Conservation (phyloP, 2,888 invertebrate genomes). For the Cantharis nigra region DNA sequence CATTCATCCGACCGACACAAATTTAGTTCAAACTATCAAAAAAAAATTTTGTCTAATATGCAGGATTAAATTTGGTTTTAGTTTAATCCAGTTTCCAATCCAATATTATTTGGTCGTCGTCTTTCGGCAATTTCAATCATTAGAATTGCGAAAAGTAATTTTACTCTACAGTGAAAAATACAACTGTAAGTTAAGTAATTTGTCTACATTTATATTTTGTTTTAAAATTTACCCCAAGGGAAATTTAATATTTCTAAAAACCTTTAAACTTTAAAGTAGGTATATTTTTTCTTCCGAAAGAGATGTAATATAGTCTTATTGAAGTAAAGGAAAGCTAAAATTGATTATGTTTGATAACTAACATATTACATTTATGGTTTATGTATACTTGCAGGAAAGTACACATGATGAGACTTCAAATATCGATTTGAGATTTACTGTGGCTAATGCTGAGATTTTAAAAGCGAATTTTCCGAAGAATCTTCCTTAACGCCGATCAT, state of each 20-base stretch:
- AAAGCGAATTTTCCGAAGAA: neutral
- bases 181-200: neutral
- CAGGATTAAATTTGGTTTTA: neutral
- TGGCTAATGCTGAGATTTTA: neutral
- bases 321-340: neutral
- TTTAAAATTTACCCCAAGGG: neutral
- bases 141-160: neutral
- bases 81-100: neutral
- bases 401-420: neutral
- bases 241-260: neutral
- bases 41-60: neutral
- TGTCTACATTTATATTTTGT: neutral
- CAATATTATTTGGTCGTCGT: neutral
- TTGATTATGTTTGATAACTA: neutral
- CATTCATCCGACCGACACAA: neutral
- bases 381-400: neutral
- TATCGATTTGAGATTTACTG: neutral
- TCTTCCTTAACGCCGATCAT: neutral
- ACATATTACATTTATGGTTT: neutral
- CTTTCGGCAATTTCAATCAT: neutral
- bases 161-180: neutral
- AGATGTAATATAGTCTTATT: neutral
- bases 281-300: neutral
- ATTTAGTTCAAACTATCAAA: neutral
- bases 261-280: neutral